Percentiles rank a stretch among this genome's conserved stretches.
Conservation (phyloP, 2,888 invertebrate genomes). For the Cataglyphis altisquamis region DNA sequence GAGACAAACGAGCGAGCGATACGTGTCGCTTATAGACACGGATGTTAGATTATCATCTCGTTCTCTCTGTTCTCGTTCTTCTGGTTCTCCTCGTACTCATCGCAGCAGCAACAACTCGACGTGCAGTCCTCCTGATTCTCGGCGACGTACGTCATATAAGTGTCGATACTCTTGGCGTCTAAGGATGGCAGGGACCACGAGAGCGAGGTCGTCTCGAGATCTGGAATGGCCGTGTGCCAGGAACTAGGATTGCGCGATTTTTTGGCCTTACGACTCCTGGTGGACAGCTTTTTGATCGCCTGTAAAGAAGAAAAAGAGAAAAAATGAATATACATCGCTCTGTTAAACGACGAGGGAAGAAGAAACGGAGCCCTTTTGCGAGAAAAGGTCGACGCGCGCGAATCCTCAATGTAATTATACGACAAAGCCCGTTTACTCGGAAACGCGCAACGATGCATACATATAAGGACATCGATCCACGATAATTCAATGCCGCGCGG, state of each 20-base stretch:
- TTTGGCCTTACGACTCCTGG: constrained; percentile 77
- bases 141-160: constrained; percentile 82
- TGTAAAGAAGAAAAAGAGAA: constrained; percentile 58
- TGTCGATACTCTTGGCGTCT: constrained; percentile 83
- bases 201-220: constrained; percentile 79
- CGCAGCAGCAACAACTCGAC: constrained; percentile 81
- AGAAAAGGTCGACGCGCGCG: constrained; percentile 4
- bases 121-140: constrained; percentile 78
- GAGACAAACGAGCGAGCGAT: constrained; percentile 5
- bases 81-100: constrained; percentile 84
- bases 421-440: background rate
- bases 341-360: background rate
- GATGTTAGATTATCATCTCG: constrained; percentile 83
- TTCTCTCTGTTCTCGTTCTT: constrained; percentile 84
- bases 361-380: background rate
- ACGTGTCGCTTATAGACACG: background rate
- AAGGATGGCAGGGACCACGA: constrained; percentile 81
- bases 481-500: constrained; percentile 13
- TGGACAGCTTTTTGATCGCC: constrained; percentile 84
- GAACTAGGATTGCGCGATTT: constrained; percentile 72
- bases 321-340: background rate
- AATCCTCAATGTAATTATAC: background rate
- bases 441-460: background rate
- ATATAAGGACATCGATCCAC: constrained; percentile 33
- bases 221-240: constrained; percentile 73